Evolutionary conservation across 2,797 vertebrate species (phyloP), one percentile per base, ranked within the genome.

Genomic region (Diplodus sargus): DNA sequence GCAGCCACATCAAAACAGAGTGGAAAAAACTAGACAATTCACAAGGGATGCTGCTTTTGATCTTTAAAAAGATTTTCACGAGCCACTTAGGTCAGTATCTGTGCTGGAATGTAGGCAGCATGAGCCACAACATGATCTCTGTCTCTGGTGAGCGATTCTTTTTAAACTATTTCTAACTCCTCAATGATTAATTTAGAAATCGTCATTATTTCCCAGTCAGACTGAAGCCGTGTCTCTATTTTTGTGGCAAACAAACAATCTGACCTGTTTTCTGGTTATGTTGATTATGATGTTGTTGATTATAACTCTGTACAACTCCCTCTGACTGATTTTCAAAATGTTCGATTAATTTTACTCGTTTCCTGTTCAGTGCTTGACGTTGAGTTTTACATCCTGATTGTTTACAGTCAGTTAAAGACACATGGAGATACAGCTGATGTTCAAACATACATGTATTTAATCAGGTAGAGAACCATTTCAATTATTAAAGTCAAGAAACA

Each of bases 101-200:
- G 0, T 92, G 91, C 74, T 0, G 0, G 13, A 0, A 0, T 62
- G 56, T 7, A 49, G 0, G 0, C 0, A 0, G 0, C 8, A 0
- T 47, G 18, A n/a, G 88, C 42, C 82, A 88, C 4, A 1, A 0
- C 0, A 88, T 92, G 66, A 56, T 92, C 12, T n/a, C 3, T 8
- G 43, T 91, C 42, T 0, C 10, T 5, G 83, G 91, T 92, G 53
- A 85, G 87, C 81, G 13, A 51, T 15, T 11, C 14, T 30, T 30
- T 53, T 18, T 12, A 3, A 8, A 39, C 34, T 39, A n/a, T 12
- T 13, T 54, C 6, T 11, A n/a, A 63, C 22, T 25, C 7, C 12
- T n/a, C 0, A 51, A 23, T 51, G 15, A 39, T 28, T 30, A 3
- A 22, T 16, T 34, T 2, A 20, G 4, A 69, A 28, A 9, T 9